A percentile compares a stretch with the other conserved stretches of the same genome.
Evolutionary conservation across 35 echinoderm and acorn worm species (phyloP).

Genomic region (Apostichopus parvimensis): DNA sequence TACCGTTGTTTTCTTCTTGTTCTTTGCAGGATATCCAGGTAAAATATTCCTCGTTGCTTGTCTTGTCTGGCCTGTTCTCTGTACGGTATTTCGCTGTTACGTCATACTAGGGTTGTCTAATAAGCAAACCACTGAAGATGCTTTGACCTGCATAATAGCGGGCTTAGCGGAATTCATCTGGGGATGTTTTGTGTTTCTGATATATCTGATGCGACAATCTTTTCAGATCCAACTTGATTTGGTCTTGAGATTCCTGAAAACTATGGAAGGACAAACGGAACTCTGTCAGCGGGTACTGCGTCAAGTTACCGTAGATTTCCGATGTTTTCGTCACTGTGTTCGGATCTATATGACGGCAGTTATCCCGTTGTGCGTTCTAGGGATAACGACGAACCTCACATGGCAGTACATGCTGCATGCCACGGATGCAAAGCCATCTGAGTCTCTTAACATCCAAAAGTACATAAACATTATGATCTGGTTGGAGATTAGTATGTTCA

Average conservation of each 20-base stretch:
- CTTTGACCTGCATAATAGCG: not conserved
- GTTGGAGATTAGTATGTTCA: constrained; percentile 28
- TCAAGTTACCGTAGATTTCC: constrained; percentile 18
- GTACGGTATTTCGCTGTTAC: not conserved
- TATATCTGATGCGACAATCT: constrained; percentile 5
- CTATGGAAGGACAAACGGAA: constrained; percentile 4
- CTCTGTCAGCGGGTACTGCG: not conserved
- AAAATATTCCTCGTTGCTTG: not conserved
- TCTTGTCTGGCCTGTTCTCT: constrained; percentile 35
- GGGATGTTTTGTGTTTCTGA: constrained; percentile 19
- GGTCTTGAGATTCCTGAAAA: not conserved
- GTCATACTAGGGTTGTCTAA: not conserved
- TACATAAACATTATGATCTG: constrained; percentile 33
- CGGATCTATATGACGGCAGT: constrained; percentile 32
- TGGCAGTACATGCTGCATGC: constrained; percentile 34
- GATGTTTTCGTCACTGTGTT: constrained; percentile 30
- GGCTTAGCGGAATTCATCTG: not conserved
- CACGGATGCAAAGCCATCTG: not conserved
- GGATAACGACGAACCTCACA: constrained; percentile 13
- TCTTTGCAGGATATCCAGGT: constrained; percentile 7
- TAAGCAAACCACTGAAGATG: not conserved
- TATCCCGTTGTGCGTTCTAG: constrained; percentile 6
- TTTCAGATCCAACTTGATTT: constrained; percentile 26
- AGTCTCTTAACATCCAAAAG: not conserved
- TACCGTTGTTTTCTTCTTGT: not conserved